Evolutionary conservation across 1,140 invertebrate genomes (phyloP).

Genomic region (Proctacanthus coquilletti): DNA sequence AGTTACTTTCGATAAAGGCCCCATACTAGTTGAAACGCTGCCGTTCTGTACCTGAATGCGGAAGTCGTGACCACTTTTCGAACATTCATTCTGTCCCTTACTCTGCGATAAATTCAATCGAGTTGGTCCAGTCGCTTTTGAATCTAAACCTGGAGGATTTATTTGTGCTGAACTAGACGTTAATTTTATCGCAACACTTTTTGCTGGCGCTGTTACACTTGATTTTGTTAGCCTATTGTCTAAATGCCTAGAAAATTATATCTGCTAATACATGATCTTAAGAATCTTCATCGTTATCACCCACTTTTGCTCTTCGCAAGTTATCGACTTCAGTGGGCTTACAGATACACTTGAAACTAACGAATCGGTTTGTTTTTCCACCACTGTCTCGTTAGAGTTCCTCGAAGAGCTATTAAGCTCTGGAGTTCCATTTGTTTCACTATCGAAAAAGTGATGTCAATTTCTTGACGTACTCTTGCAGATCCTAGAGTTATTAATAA

Average conservation of each 20-base stretch:
- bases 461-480: too few species aligned
- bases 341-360: too few species aligned
- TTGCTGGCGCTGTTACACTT: neutral
- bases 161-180: neutral
- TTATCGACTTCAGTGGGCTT: too few species aligned
- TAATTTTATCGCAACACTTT: neutral
- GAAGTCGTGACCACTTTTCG: conserved; percentile 17
- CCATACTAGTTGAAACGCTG: conserved; percentile 17
- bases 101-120: conserved; percentile 1
- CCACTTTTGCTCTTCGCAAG: too few species aligned
- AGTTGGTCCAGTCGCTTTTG: neutral
- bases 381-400: neutral
- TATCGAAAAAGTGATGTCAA: too few species aligned
- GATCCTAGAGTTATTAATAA: too few species aligned
- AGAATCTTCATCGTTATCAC: too few species aligned
- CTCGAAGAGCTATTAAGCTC: conserved; percentile 2
- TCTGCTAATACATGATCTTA: too few species aligned
- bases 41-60: conserved; percentile 22
- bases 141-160: neutral
- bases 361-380: too few species aligned
- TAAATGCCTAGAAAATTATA: conserved; percentile 2
- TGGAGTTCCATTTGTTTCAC: neutral
- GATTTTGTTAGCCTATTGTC: conserved; percentile 5
- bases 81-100: neutral
- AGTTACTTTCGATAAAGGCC: conserved; percentile 19